Percentiles rank a stretch among this genome's conserved stretches.
These are phyloP conservation scores for Proteles cristata DNA, from an alignment of 2,113 vertebrate genomes.

Conservation along the genomic window DNA sequence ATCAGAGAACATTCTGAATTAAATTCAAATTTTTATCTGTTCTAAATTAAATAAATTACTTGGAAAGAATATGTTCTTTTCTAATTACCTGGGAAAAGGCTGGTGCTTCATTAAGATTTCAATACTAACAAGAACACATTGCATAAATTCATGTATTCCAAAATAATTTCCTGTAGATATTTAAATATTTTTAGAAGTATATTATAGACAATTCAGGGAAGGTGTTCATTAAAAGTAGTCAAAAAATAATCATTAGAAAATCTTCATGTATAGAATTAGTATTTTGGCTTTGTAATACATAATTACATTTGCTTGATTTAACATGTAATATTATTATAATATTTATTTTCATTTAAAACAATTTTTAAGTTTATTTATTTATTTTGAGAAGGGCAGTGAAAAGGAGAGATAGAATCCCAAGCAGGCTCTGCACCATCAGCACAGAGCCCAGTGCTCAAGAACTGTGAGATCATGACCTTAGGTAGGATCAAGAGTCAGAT, in stretches of 20 bases:
- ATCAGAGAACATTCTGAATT: neutral
- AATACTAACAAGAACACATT: neutral
- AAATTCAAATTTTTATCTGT: constrained; percentile 13
- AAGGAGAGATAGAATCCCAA: no score
- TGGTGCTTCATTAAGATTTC: neutral
- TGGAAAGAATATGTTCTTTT: neutral
- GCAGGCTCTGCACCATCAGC: no score
- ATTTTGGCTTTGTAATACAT: neutral
- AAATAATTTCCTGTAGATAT: neutral
- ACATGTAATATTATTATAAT: neutral
- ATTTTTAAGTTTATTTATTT: no score
- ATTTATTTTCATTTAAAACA: no score
- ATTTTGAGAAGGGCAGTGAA: no score
- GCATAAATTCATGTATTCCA: neutral
- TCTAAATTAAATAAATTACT: neutral
- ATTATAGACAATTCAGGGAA: neutral
- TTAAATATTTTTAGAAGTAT: neutral
- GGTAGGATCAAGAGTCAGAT: no score
- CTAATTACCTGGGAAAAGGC: neutral
- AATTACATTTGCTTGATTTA: neutral
- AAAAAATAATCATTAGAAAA: neutral
- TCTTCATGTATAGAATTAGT: neutral
- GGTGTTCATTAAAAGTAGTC: neutral
- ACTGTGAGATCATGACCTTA: no score
- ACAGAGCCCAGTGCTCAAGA: no score